phyloP scores from a whole-genome alignment of 2,888 invertebrate species.

The Plebejus anna region DNA sequence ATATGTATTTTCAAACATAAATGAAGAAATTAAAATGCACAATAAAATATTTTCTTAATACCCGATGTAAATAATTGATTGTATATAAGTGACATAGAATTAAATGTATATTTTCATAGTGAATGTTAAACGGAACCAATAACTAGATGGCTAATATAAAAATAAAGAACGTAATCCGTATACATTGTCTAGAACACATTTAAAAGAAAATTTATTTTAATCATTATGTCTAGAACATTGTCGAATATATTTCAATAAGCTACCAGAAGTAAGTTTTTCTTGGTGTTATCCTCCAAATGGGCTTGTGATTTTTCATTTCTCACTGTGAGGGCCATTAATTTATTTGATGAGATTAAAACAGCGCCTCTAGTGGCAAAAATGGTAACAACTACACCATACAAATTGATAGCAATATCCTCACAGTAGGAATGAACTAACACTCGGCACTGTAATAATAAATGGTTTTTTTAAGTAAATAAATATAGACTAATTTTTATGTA shows the following conservation, averaged over 20 bases:
- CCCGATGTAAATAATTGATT: constrained; percentile 57
- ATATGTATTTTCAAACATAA: constrained; percentile 21
- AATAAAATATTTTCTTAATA: constrained; percentile 48
- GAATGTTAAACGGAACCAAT: constrained; percentile 77
- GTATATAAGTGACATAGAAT: constrained; percentile 47
- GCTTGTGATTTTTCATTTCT: background rate
- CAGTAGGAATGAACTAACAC: background rate
- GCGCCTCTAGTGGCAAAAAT: too few species aligned
- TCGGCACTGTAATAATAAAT: background rate
- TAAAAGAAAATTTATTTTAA: constrained; percentile 11
- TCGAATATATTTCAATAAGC: background rate
- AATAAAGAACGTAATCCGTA: constrained; percentile 1
- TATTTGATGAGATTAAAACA: too few species aligned
- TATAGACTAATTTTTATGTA: background rate
- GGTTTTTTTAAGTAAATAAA: background rate
- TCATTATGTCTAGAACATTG: background rate
- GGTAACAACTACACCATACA: too few species aligned
- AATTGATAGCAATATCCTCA: too few species aligned
- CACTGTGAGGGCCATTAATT: background rate
- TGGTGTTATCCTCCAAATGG: background rate
- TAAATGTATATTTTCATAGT: constrained; percentile 78
- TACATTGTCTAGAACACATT: constrained; percentile 2
- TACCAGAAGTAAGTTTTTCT: background rate
- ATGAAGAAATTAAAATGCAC: constrained; percentile 28
- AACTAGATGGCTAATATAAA: constrained; percentile 43